Percentiles rank a stretch among this genome's conserved stretches.
Conservation (phyloP, 2,888 invertebrate species). For the Drosophila testacea region DNA sequence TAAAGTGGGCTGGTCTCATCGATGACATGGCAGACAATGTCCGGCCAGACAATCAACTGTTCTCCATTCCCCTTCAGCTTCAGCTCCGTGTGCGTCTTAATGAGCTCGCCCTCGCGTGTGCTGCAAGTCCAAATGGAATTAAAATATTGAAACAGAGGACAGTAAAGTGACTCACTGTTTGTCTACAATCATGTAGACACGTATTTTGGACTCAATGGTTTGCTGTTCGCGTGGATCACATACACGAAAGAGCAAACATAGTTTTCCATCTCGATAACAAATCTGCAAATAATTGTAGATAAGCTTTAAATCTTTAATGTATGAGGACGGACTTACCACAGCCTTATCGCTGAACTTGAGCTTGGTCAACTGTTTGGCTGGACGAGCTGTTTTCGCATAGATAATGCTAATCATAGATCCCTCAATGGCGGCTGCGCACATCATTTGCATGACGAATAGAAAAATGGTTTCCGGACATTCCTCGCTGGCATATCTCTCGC, state of each 20-base stretch:
- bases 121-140: slow-evolving; percentile 53
- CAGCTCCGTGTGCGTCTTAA: slow-evolving; percentile 91
- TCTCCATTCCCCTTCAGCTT: slow-evolving; percentile 88
- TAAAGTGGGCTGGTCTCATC: slow-evolving; percentile 92
- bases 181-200: slow-evolving; percentile 86
- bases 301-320: background rate
- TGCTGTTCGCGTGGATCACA: slow-evolving; percentile 92
- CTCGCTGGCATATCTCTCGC: slow-evolving; percentile 91
- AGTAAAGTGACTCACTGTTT: slow-evolving; percentile 70
- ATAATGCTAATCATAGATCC: slow-evolving; percentile 88
- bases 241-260: slow-evolving; percentile 92
- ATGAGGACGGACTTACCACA: slow-evolving; percentile 85
- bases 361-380: slow-evolving; percentile 91
- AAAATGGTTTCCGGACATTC: slow-evolving; percentile 91
- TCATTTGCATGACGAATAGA: slow-evolving; percentile 92
- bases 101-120: slow-evolving; percentile 89
- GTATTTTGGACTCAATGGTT: slow-evolving; percentile 91
- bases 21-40: slow-evolving; percentile 93
- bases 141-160: background rate
- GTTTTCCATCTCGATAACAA: slow-evolving; percentile 91
- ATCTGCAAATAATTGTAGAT: slow-evolving; percentile 86
- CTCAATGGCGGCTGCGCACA: slow-evolving; percentile 87
- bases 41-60: slow-evolving; percentile 93
- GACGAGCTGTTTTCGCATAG: slow-evolving; percentile 92
- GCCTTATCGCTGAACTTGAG: slow-evolving; percentile 93